A percentile compares a stretch with the other conserved stretches of the same genome.
Evolutionary conservation across 2,888 invertebrate species (phyloP).

Genomic region (Heliconius ethilla): DNA sequence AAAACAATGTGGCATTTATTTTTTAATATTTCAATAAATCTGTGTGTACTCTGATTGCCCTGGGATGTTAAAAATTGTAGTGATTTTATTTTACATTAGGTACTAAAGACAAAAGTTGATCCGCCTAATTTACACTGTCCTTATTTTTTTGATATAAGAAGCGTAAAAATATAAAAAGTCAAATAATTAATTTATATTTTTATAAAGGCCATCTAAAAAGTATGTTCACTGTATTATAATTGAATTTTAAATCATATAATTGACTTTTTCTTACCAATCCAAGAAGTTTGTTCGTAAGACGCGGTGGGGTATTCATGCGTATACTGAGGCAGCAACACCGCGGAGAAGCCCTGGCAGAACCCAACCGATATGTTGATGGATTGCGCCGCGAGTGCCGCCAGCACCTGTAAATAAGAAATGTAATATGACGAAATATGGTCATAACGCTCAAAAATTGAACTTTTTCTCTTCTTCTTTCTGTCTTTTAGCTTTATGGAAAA

Average conservation of each 20-base stretch:
- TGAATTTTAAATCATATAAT: too few species aligned
- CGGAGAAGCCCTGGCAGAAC: conserved; percentile 88
- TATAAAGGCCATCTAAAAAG: too few species aligned
- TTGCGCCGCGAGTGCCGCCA: conserved; percentile 87
- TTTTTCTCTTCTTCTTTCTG: not conserved
- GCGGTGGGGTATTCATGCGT: conserved; percentile 78
- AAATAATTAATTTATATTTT: not conserved
- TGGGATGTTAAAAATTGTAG: too few species aligned
- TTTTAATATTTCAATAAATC: too few species aligned
- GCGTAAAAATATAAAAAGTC: too few species aligned
- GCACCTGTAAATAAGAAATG: conserved; percentile 77
- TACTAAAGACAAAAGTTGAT: too few species aligned
- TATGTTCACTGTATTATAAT: too few species aligned
- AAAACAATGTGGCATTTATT: too few species aligned
- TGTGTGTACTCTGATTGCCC: too few species aligned
- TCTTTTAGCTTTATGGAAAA: not conserved
- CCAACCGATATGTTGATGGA: conserved; percentile 89
- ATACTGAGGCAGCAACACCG: conserved; percentile 87
- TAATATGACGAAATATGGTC: not conserved
- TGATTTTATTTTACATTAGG: too few species aligned
- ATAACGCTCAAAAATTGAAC: not conserved
- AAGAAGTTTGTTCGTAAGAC: conserved; percentile 85
- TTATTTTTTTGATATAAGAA: too few species aligned
- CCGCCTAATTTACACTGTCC: too few species aligned
- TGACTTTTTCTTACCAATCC: conserved; percentile 83